Conservation (phyloP, 1,140 invertebrate species). For the Danaus plexippus region DNA sequence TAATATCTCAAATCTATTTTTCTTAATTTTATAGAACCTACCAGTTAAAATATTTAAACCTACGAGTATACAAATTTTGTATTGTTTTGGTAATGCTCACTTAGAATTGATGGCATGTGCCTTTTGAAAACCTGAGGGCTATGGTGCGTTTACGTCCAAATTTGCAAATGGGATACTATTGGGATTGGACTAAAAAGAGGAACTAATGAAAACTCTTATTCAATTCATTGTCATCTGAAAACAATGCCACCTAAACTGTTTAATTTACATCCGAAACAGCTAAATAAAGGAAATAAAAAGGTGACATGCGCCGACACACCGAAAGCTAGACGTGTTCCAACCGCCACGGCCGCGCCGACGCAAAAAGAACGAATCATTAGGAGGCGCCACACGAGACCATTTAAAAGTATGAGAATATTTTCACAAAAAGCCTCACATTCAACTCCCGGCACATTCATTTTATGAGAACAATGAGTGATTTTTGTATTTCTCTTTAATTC, state of each 20-base stretch:
- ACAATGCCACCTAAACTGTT: conserved; percentile 65
- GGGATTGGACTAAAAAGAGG: background rate
- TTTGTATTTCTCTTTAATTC: conserved; percentile 70
- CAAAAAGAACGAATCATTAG: conserved; percentile 68
- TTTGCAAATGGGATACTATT: too few relatives aligned
- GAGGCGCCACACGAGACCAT: conserved; percentile 69
- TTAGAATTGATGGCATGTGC: too few relatives aligned
- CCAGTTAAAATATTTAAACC: too few relatives aligned
- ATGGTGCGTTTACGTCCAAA: too few relatives aligned
- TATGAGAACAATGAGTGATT: conserved; percentile 71
- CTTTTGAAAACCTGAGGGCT: too few relatives aligned
- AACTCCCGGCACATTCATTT: conserved; percentile 70
- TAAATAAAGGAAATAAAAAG: conserved; percentile 43
- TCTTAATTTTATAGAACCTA: too few relatives aligned
- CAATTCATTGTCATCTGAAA: conserved; percentile 33
- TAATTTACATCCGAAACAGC: conserved; percentile 65
- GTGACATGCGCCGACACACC: conserved; percentile 60
- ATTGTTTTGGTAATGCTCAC: too few relatives aligned
- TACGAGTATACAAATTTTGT: too few relatives aligned
- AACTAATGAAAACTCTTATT: conserved; percentile 7
- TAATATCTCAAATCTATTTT: too few relatives aligned
- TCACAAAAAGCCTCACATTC: conserved; percentile 69
- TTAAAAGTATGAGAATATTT: conserved; percentile 72
- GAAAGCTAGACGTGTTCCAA: conserved; percentile 28
- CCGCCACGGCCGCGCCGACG: conserved; percentile 39